Evolutionary conservation across 2,113 vertebrate species (phyloP), one percentile per base, ranked within the genome.

Genomic region (Anthoscopus minutus): DNA sequence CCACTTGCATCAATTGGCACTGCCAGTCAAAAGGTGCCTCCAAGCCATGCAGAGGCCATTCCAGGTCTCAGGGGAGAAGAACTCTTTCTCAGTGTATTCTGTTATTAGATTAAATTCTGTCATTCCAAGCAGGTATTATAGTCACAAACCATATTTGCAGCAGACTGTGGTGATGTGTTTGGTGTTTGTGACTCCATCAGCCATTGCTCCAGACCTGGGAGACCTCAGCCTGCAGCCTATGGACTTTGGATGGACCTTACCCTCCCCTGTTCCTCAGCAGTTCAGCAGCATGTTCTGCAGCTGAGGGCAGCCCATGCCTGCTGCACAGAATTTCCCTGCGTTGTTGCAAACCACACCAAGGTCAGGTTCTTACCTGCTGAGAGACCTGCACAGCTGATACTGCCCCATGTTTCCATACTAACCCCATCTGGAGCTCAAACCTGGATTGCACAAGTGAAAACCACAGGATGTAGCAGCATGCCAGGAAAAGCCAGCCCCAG

Each of bases 381-480:
- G 42, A 33, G 12, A 21, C 6, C 66, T 7, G 24, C 54, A 12
- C 13, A 15, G 42, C n/a, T 16, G 13, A 4, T 1, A 2, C 25
- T 6, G 28, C 81, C 51, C 15, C 0, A 9, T 1, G 14, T 35
- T 31, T 20, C 18, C 31, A 53, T 58, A 20, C 15, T 2, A 7
- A 3, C 27, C 54, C 7, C 16, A 0, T 4, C 9, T 3, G 15
- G 7, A 54, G n/a, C 15, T n/a, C 76, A 16, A 2, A 15, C 17
- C 50, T 6, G 11, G 22, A 2, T 4, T 2, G 66, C 76, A 15
- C 30, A 4, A 7, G 27, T 5, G 23, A 42, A 13, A 13, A 3
- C 17, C 1, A 4, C 1, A 2, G 62, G n/a, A 12, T 8, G 47
- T 7, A 56, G 86, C 73, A 51, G 61, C 3, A 1, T 1, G 1